phyloP scores from a whole-genome alignment of 2,888 invertebrate genomes.

The Pseudoips prasinana region DNA sequence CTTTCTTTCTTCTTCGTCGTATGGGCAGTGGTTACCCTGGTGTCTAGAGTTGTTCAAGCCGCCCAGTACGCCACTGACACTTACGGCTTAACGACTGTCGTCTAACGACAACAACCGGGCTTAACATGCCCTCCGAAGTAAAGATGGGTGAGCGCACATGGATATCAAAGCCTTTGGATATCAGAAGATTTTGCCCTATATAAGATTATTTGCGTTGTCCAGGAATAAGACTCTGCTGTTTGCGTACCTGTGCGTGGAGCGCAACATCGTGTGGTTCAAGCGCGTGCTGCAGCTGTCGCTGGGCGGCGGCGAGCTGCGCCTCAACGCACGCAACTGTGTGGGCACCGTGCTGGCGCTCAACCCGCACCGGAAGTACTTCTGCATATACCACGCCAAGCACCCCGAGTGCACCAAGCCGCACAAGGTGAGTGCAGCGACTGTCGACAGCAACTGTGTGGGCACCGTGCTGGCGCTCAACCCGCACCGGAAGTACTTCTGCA shows the following conservation, averaged over 20 bases:
- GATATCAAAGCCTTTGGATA: too few relatives aligned
- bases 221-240: conserved; percentile 98
- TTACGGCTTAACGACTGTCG: too few relatives aligned
- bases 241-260: conserved; percentile 95
- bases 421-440: conserved; percentile 72
- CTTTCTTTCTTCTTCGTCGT: too few relatives aligned
- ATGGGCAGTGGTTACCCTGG: too few relatives aligned
- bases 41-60: too few relatives aligned
- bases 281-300: conserved; percentile 93
- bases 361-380: conserved; percentile 98
- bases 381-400: conserved; percentile 99
- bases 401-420: conserved; percentile 88
- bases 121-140: too few relatives aligned
- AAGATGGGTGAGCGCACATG: too few relatives aligned
- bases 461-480: background rate
- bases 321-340: conserved; percentile 98
- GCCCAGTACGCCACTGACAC: too few relatives aligned
- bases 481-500: conserved; percentile 42
- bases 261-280: conserved; percentile 96
- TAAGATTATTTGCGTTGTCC: too few relatives aligned
- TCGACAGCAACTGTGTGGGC: background rate
- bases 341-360: conserved; percentile 98
- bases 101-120: too few relatives aligned
- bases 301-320: conserved; percentile 91
- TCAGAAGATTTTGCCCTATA: too few relatives aligned